These are phyloP conservation scores for Cardiocondyla obscurior DNA, from an alignment of 1,140 invertebrate species.

Conservation along the genomic window DNA sequence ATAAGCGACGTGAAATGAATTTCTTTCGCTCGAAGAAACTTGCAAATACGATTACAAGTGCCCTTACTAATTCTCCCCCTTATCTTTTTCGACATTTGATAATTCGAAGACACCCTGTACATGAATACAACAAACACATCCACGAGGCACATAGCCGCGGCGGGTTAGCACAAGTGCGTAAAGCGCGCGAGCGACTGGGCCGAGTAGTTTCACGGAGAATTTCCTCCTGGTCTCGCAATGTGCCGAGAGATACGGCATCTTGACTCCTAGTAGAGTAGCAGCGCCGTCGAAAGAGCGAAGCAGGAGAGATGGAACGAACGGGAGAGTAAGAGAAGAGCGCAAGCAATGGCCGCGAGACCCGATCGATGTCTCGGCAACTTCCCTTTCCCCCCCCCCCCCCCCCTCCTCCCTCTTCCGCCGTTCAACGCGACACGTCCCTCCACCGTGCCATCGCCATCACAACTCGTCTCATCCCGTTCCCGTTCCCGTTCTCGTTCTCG, in stretches of 20 bases:
- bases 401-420: slow-evolving; percentile 72
- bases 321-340: slow-evolving; percentile 56
- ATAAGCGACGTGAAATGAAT: background rate
- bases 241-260: slow-evolving; percentile 81
- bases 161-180: slow-evolving; percentile 77
- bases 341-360: slow-evolving; percentile 82
- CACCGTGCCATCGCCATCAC: slow-evolving; percentile 49
- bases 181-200: slow-evolving; percentile 62
- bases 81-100: background rate
- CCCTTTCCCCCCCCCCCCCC: slow-evolving; percentile 75
- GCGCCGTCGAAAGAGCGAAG: background rate
- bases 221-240: slow-evolving; percentile 70
- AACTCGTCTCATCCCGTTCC: slow-evolving; percentile 51
- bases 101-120: slow-evolving; percentile 6
- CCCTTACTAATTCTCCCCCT: background rate
- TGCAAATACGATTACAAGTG: background rate
- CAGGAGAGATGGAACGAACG: background rate
- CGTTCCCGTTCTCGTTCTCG: background rate
- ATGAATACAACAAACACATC: background rate
- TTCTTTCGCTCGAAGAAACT: no score
- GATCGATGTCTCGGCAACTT: slow-evolving; percentile 84
- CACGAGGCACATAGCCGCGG: slow-evolving; percentile 12
- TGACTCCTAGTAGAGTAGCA: slow-evolving; percentile 80
- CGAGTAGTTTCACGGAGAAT: slow-evolving; percentile 81
- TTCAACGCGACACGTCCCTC: slow-evolving; percentile 64